Evolutionary conservation across 2,113 vertebrate genomes (phyloP).

Genomic region (Aspiorhynchus laticeps): DNA sequence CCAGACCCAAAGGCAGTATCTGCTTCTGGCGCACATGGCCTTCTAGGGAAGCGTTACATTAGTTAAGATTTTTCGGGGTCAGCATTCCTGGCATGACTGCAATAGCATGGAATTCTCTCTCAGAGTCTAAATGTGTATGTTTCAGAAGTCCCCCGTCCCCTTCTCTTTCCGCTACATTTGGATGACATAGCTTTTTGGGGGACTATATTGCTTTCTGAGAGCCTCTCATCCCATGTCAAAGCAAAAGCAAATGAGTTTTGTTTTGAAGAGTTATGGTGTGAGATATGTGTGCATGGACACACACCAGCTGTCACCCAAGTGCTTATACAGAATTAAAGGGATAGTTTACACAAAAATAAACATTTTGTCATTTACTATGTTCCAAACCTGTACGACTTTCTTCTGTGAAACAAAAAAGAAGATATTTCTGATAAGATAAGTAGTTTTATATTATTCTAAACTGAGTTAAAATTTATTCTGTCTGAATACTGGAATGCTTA

Average conservation of each 20-base stretch:
- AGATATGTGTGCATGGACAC: background rate
- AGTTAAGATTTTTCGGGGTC: constrained; percentile 41
- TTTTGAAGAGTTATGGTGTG: background rate
- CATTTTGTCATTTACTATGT: background rate
- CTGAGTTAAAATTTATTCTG: background rate
- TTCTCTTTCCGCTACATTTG: background rate
- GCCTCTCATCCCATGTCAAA: background rate
- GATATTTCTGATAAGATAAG: background rate
- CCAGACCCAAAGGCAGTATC: constrained; percentile 61
- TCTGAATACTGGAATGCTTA: background rate
- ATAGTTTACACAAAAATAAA: background rate
- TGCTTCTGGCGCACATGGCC: constrained; percentile 62
- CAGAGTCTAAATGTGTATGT: constrained; percentile 61
- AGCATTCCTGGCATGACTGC: constrained; percentile 66
- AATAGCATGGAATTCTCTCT: constrained; percentile 63
- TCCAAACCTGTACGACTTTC: background rate
- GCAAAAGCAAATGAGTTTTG: constrained; percentile 8
- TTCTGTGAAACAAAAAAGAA: background rate
- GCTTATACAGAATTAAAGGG: background rate
- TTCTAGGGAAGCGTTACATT: constrained; percentile 75
- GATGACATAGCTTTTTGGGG: background rate
- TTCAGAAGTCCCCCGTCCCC: background rate
- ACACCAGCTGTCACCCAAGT: background rate
- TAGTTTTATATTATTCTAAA: background rate
- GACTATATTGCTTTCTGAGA: background rate